A percentile compares a stretch with the other conserved stretches of the same genome.
Evolutionary conservation across 1,140 invertebrate species (phyloP).

Genomic region (Ditylenchus dipsaci): DNA sequence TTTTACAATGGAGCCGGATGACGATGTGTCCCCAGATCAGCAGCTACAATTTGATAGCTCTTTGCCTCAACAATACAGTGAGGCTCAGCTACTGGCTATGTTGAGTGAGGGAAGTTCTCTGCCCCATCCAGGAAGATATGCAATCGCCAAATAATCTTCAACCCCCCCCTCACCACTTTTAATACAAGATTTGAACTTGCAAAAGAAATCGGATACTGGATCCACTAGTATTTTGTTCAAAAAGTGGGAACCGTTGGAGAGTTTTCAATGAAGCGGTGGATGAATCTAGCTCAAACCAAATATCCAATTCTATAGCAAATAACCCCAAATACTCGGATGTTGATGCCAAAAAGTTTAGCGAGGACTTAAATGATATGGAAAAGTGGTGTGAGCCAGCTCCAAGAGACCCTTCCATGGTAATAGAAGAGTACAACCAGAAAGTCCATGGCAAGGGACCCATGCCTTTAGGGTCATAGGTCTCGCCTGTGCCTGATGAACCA

Average conservation of each 20-base stretch:
- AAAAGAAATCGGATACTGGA: neutral
- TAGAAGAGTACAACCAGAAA: neutral
- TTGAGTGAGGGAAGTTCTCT: neutral
- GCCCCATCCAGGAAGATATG: neutral
- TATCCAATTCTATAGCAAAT: neutral
- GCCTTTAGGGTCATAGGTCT: no score
- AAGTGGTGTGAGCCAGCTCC: neutral
- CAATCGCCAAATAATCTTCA: neutral
- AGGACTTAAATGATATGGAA: neutral
- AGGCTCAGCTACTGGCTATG: neutral
- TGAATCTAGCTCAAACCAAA: neutral
- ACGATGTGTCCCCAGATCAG: neutral
- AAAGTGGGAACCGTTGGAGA: conserved; percentile 1
- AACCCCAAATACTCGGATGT: neutral
- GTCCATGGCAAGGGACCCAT: neutral
- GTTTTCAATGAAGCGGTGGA: neutral
- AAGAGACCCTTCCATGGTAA: neutral
- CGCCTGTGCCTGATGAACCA: no score
- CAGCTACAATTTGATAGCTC: no score
- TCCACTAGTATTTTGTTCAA: neutral
- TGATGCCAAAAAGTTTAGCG: neutral
- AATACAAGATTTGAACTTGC: neutral
- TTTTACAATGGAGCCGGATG: neutral
- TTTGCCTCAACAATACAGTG: neutral
- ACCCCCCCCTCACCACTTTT: neutral